Percentiles rank a stretch among this genome's conserved stretches.
Evolutionary conservation across 1,140 invertebrate genomes (phyloP).

Genomic region (Teleogryllus occipitalis): DNA sequence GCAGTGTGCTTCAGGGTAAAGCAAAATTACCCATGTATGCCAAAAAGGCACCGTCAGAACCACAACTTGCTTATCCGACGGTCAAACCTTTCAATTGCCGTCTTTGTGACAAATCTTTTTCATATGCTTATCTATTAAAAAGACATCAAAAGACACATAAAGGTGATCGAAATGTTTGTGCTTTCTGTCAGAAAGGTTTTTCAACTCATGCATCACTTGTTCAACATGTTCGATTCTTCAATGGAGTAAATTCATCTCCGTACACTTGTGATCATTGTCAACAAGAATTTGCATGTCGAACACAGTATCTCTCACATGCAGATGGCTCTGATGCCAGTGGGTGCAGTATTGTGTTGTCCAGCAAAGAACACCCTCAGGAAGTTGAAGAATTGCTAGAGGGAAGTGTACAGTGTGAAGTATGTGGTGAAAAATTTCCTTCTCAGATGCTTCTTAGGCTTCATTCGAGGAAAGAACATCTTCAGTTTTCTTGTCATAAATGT

Average conservation of each 20-base stretch:
- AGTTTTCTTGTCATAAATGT: slow-evolving; percentile 15
- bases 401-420: background rate
- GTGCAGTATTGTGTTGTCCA: background rate
- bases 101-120: background rate
- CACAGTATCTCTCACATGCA: background rate
- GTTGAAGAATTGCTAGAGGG: background rate
- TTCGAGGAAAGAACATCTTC: background rate
- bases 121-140: background rate
- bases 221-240: background rate
- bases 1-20: background rate
- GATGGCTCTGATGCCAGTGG: background rate
- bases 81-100: background rate
- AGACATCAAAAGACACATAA: background rate
- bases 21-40: background rate
- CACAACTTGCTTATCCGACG: background rate
- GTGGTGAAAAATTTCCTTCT: background rate
- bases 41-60: background rate
- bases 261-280: background rate
- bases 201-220: background rate
- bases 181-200: background rate
- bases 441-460: background rate
- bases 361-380: background rate
- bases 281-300: background rate
- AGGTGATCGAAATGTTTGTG: background rate
- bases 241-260: background rate